These are phyloP conservation scores for Globodera rostochiensis DNA, from an alignment of 1,140 invertebrate species.

Conservation along the genomic window DNA sequence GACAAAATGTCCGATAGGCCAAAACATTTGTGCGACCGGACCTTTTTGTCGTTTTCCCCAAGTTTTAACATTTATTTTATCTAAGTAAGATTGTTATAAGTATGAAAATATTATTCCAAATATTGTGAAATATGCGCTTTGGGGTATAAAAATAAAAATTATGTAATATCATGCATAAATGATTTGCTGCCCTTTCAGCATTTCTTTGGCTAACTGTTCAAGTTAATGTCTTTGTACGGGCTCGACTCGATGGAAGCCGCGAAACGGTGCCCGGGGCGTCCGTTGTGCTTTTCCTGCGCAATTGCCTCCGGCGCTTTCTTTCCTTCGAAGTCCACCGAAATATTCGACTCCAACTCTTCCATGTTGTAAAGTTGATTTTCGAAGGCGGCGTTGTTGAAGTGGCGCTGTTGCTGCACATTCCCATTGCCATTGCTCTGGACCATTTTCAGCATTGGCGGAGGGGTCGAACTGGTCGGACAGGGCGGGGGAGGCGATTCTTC, in stretches of 20 bases:
- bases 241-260: neutral
- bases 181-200: neutral
- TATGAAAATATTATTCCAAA: too few relatives aligned
- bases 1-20: too few relatives aligned
- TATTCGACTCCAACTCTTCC: constrained; percentile 11
- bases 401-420: neutral
- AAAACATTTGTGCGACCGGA: too few relatives aligned
- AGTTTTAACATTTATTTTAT: too few relatives aligned
- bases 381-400: constrained; percentile 28
- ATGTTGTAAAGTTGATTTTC: constrained; percentile 26
- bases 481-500: neutral
- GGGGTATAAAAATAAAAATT: too few relatives aligned
- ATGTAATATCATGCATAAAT: too few relatives aligned
- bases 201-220: neutral
- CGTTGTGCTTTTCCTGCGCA: neutral
- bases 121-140: too few relatives aligned
- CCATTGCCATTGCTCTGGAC: neutral
- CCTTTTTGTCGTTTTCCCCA: too few relatives aligned
- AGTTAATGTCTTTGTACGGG: constrained; percentile 5
- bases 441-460: neutral
- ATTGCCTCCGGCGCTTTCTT: constrained; percentile 3
- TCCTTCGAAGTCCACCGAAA: neutral
- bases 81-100: too few relatives aligned
- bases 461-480: neutral
- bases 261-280: neutral